Evolutionary conservation across 2,113 vertebrate genomes (phyloP).

Genomic region (Jacana jacana): DNA sequence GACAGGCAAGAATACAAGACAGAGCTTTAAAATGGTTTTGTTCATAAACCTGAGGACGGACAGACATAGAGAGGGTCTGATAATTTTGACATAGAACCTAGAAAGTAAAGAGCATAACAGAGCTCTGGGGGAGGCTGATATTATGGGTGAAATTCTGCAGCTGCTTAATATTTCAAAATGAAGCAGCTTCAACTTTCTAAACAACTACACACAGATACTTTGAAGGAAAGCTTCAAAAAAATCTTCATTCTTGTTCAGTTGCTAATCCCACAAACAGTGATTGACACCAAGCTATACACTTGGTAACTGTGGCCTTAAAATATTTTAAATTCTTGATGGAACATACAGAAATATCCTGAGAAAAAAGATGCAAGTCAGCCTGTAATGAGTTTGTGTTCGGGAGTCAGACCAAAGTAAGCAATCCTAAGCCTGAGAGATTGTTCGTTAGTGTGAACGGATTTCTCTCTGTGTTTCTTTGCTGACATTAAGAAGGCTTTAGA

Average conservation of each 20-base stretch:
- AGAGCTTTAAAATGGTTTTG: background rate
- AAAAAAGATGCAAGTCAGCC: background rate
- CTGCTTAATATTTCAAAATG: background rate
- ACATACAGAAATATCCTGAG: background rate
- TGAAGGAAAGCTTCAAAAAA: background rate
- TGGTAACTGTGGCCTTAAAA: background rate
- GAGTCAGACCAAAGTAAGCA: background rate
- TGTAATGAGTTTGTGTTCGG: background rate
- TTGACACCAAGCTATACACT: rapidly evolving
- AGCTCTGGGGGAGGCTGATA: background rate
- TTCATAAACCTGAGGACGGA: background rate
- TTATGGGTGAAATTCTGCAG: background rate
- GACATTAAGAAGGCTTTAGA: constrained; percentile 19
- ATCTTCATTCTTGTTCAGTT: background rate
- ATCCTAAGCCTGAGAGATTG: background rate
- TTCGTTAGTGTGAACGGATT: background rate
- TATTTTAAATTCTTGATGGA: background rate
- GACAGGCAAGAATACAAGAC: background rate
- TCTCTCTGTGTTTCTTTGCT: background rate
- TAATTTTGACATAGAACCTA: background rate
- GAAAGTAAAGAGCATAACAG: background rate
- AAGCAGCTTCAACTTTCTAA: background rate
- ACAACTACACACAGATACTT: background rate
- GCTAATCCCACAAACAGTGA: background rate
- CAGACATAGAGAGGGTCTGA: background rate